A percentile compares a stretch with the other conserved stretches of the same genome.
Evolutionary conservation across 2,888 invertebrate genomes (phyloP).

Genomic region (Bellardia bayeri): DNA sequence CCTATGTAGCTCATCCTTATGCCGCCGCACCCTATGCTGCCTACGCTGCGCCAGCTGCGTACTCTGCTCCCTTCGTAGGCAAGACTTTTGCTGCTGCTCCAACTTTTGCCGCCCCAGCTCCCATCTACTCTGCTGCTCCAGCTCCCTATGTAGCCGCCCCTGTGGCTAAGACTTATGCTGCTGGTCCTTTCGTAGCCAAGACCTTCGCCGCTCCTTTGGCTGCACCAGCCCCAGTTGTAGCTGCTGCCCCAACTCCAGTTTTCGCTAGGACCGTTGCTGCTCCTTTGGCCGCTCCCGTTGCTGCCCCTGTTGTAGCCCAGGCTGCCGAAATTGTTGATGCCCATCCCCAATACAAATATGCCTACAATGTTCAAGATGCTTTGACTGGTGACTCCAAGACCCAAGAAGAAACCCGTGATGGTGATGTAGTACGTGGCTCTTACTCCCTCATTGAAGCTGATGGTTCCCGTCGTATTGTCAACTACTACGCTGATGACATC

Average conservation of each 20-base stretch:
- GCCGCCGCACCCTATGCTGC: constrained; percentile 73
- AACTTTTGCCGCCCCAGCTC: constrained; percentile 75
- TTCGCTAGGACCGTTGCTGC: constrained; percentile 75
- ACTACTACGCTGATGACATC: constrained; percentile 85
- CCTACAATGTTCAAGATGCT: constrained; percentile 85
- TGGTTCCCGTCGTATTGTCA: constrained; percentile 85
- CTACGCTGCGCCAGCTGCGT: constrained; percentile 74
- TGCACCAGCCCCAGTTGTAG: constrained; percentile 76
- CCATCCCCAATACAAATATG: constrained; percentile 84
- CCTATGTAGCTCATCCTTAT: constrained; percentile 57
- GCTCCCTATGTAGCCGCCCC: constrained; percentile 73
- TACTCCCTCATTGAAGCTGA: constrained; percentile 85
- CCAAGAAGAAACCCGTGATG: constrained; percentile 85
- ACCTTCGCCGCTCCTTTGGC: constrained; percentile 76
- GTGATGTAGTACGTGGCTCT: constrained; percentile 85
- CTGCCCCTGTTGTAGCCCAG: constrained; percentile 74
- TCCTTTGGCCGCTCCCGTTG: constrained; percentile 74
- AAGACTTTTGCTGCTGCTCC: constrained; percentile 73
- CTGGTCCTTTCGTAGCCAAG: constrained; percentile 76
- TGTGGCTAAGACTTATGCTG: constrained; percentile 74
- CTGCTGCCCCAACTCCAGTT: constrained; percentile 75
- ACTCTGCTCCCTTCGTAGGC: constrained; percentile 73
- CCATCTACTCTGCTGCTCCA: constrained; percentile 76
- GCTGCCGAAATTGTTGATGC: constrained; percentile 83
- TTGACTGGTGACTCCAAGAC: constrained; percentile 85